Base-by-base conservation (phyloP, 2,113 vertebrate genomes). In the Brachirus orientalis region DNA sequence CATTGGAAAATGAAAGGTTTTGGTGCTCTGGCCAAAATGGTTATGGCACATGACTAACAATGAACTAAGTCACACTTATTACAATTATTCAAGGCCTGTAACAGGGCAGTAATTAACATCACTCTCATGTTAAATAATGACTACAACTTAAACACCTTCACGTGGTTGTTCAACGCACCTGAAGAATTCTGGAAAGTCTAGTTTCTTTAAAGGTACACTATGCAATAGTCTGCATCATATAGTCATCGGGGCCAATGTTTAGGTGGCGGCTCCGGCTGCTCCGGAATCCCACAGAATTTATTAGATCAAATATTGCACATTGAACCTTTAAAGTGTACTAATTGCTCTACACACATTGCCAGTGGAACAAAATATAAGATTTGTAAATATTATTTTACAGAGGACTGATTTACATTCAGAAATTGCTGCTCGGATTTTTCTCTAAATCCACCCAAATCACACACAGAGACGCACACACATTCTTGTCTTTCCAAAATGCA, bases 401-500 rank as follows among this genome's bases (percentile, higher is more conserved):
- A 64, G 40, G 20, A 57, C 40, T 37, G 48, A 43, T 80, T 72
- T 85, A 80, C 80, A 77, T 70, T 86, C 51, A 68, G 16, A 28
- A 66, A 53, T 16, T 73, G 50, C 47, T 65, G 57, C 66, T 28
- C 28, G 20, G 33, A 55, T 35, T 62, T n/a, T 81, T 46, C 35
- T 79, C 33, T 38, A 10, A 54, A 28, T 48, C 51, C 46, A 8
- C 38, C 6, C 19, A 1, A 46, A 1, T 17, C 43, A 45, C 6
- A 22, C 47, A 22, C 19, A 19, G 17, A 20, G 10, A 51, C 20
- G 8, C 3, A 19, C 18, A 38, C 37, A 38, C 37, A 38, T 8
- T 38, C 8, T 38, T 38, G 40, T 43, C 12, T 43, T 14, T 43
- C 11, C 12, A 14, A 43, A 43, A 43, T 43, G 10, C 40, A 43